Conservation (phyloP, 2,797 vertebrate genomes). For the Amniataba percoides region DNA sequence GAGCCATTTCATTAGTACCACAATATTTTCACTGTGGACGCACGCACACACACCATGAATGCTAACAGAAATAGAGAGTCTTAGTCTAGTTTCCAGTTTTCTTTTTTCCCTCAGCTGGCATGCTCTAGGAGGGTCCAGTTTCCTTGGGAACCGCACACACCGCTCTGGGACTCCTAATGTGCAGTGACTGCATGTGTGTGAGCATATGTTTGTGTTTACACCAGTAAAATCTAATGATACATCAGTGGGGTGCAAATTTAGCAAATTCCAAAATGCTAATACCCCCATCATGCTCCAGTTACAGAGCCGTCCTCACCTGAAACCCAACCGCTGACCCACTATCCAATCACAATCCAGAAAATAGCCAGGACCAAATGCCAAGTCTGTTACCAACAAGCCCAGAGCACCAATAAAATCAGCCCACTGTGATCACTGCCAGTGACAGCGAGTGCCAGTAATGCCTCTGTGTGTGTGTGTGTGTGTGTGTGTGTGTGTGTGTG, state of each 20-base stretch:
- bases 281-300: conserved; percentile 12
- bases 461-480: conserved; percentile 30
- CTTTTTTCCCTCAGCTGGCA: conserved; percentile 45
- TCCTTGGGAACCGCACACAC: conserved; percentile 68
- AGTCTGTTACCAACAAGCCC: conserved; percentile 42
- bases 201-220: conserved; percentile 40
- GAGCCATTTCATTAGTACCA: neutral
- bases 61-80: conserved; percentile 27
- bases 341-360: conserved; percentile 56
- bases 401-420: conserved; percentile 59
- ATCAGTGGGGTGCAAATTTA: conserved; percentile 2
- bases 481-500: conserved; percentile 38
- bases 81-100: conserved; percentile 10
- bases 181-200: conserved; percentile 26
- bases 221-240: neutral
- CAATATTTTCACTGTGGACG: conserved; percentile 22
- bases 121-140: conserved; percentile 55
- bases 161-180: conserved; percentile 50
- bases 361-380: conserved; percentile 41
- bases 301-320: conserved; percentile 39
- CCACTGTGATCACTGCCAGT: conserved; percentile 51
- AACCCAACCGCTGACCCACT: conserved; percentile 25
- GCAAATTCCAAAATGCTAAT: conserved; percentile 30
- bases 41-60: conserved; percentile 18
- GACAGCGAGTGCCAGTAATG: conserved; percentile 25